These are phyloP conservation scores for Buphagus erythrorhynchus DNA, from an alignment of 2,797 vertebrate genomes.

Conservation along the genomic window DNA sequence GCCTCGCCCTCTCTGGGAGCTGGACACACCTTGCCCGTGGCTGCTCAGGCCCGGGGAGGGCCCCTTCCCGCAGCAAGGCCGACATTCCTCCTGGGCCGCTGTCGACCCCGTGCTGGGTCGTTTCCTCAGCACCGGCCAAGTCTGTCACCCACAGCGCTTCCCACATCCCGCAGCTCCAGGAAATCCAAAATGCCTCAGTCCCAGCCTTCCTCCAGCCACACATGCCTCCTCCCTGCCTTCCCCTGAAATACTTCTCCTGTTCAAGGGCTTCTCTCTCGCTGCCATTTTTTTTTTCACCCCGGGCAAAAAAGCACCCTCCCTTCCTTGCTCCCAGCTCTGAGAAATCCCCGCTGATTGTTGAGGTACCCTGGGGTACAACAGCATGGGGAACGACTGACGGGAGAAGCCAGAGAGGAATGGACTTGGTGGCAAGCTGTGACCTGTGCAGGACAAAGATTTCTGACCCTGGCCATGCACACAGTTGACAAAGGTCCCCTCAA, in stretches of 20 bases:
- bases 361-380: neutral
- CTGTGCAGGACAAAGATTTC: neutral
- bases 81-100: neutral
- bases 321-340: neutral
- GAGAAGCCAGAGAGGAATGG: accelerated
- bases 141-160: slow-evolving; percentile 35
- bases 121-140: neutral
- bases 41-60: neutral
- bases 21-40: neutral
- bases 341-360: accelerated
- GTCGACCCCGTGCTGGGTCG: accelerated
- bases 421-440: neutral
- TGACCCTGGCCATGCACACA: neutral
- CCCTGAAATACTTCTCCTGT: neutral
- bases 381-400: accelerated
- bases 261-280: neutral
- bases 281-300: neutral
- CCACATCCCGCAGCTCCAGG: slow-evolving; percentile 47
- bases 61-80: neutral
- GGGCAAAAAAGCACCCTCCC: accelerated
- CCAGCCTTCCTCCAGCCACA: neutral
- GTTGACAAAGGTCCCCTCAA: neutral
- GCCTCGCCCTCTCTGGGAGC: neutral
- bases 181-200: slow-evolving; percentile 25
- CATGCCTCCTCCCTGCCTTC: neutral